Evolutionary conservation across 2,797 vertebrate genomes (phyloP), one percentile per base, ranked within the genome.

Genomic region (Carduelis carduelis): DNA sequence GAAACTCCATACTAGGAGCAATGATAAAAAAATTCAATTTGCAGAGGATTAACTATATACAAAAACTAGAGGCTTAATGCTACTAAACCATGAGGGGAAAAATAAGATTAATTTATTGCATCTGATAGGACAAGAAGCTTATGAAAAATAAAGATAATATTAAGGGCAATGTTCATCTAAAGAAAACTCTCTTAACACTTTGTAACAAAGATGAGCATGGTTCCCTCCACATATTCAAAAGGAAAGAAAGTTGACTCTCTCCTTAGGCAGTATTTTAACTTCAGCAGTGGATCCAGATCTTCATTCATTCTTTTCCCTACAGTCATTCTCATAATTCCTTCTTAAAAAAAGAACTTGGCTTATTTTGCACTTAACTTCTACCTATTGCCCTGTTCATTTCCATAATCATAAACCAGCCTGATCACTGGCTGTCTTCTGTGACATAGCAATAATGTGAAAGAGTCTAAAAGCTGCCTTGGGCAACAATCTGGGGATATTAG

Each of bases 301-400:
- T 63, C 78, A 19, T 79, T 52, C 66, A 11, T 66, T 70, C 46
- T 60, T 89, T 84, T 44, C 52, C 87, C 49, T 56, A 30, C 41
- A 84, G 68, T 55, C 39, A 22, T 70, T 74, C 28, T 64, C 68
- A 76, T 55, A 87, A 89, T 60, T 64, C 27, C 27, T 55, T 20
- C 52, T 90, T 14, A 37, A 28, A 35, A 46, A 80, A 56, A 23
- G 41, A 69, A 20, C 23, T 22, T 57, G 47, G 26, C 13, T 70
- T 87, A 59, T 93, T 93, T 89, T 70, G 79, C 8, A 15, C 32
- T 78, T 79, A 84, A 64, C 70, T 91, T 81, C 57, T 43, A 72
- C 63, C 85, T 93, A 91, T 30, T 87, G 84, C 41, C 35, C 19
- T 11, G 47, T 60, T 53, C 87, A 95, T 95, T 95, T 93, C 94